Conservation (phyloP, 2,888 invertebrate genomes). For the Catocala nupta region DNA sequence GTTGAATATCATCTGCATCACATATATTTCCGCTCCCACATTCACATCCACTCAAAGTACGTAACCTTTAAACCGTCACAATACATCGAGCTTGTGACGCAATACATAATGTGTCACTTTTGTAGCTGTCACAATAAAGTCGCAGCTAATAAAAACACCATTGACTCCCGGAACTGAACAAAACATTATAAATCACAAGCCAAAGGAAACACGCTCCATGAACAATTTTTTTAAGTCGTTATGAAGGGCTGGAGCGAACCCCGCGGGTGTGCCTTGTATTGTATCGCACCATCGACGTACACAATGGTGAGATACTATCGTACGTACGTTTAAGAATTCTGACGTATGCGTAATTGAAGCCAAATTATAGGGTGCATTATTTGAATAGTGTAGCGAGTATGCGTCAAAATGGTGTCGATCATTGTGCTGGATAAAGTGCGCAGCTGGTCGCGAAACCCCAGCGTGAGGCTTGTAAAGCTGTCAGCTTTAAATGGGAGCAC, state of each 20-base stretch:
- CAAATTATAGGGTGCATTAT: constrained; percentile 38
- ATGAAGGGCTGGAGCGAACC: constrained; percentile 47
- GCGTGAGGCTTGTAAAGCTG: background rate
- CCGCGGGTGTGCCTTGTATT: constrained; percentile 41
- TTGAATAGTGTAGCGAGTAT: constrained; percentile 17
- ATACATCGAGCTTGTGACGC: constrained; percentile 40
- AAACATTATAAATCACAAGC: constrained; percentile 71
- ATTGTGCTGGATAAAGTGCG: constrained; percentile 8
- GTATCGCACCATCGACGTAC: constrained; percentile 31
- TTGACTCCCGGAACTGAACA: constrained; percentile 77
- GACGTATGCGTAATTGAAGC: constrained; percentile 32
- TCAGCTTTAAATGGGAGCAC: background rate
- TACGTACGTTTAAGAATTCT: constrained; percentile 25
- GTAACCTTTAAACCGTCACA: constrained; percentile 29
- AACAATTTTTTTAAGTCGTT: constrained; percentile 49
- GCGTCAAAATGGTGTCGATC: constrained; percentile 19
- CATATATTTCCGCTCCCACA: constrained; percentile 31
- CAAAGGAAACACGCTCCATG: constrained; percentile 51
- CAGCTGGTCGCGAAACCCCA: constrained; percentile 22
- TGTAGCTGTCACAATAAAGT: constrained; percentile 67
- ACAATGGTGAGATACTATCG: constrained; percentile 51
- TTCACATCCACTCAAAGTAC: constrained; percentile 4
- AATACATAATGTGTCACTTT: constrained; percentile 59
- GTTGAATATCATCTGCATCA: background rate
- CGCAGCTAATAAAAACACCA: constrained; percentile 72